Percentiles rank a stretch among this genome's conserved stretches.
Evolutionary conservation across 2,113 vertebrate genomes (phyloP).

Genomic region (Rhizomys pruinosus): DNA sequence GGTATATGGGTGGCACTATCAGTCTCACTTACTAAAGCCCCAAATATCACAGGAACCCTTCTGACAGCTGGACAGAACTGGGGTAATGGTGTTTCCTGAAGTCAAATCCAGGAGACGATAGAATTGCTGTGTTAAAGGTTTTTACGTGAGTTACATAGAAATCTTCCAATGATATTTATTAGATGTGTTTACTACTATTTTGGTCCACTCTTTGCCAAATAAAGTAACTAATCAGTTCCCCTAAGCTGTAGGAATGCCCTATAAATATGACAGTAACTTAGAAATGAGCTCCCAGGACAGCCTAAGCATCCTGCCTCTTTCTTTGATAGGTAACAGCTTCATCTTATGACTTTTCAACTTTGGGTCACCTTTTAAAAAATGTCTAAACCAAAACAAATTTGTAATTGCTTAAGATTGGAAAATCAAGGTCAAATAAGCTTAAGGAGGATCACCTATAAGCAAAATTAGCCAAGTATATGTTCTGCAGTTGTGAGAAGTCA

Average conservation of each 20-base stretch:
- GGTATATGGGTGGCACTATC: not conserved
- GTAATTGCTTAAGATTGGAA: slow-evolving; percentile 35
- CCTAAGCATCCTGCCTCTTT: not conserved
- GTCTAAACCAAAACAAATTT: slow-evolving; percentile 44
- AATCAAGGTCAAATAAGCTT: slow-evolving; percentile 8
- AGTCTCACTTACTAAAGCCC: not conserved
- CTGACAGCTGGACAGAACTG: not conserved
- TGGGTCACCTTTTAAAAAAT: not conserved
- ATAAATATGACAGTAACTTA: not conserved
- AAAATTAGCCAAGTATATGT: slow-evolving; percentile 44
- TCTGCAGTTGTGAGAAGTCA: not conserved
- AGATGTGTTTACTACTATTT: not conserved
- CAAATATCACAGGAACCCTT: slow-evolving; percentile 5
- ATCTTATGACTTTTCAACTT: slow-evolving; percentile 22
- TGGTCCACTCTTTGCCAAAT: not conserved
- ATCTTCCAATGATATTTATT: not conserved
- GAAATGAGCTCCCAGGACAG: not conserved
- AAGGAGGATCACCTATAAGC: slow-evolving; percentile 53
- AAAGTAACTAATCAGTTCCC: not conserved
- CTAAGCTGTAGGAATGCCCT: not conserved
- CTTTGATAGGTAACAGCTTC: not conserved
- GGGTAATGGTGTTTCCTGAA: not conserved
- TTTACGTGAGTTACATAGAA: slow-evolving; percentile 21
- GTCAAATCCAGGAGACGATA: slow-evolving; percentile 40
- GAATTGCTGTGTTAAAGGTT: slow-evolving; percentile 7